phyloP scores from a whole-genome alignment of 2,113 vertebrate species.

The Pipa parva region DNA sequence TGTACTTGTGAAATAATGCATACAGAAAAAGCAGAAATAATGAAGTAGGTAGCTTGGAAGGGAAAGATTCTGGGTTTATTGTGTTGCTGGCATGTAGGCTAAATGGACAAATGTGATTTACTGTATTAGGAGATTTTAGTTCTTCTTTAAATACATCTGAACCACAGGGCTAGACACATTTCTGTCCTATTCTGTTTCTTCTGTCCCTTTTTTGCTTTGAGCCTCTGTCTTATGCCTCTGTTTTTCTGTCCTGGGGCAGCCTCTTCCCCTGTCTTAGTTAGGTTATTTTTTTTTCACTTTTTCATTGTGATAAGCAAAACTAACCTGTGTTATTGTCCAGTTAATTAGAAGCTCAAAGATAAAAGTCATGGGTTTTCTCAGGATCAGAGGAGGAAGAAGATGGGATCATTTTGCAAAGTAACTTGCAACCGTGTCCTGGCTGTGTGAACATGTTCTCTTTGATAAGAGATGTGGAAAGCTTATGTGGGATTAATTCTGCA shows the following conservation, averaged over 20 bases:
- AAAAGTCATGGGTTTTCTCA: slow-evolving; percentile 19
- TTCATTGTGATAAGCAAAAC: neutral
- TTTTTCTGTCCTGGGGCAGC: neutral
- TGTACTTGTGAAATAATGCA: no score
- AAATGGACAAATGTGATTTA: no score
- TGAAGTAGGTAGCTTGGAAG: no score
- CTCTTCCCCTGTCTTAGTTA: neutral
- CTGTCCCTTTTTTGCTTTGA: no score
- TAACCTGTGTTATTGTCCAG: slow-evolving; percentile 11
- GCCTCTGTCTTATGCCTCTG: no score
- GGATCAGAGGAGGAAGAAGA: slow-evolving; percentile 15
- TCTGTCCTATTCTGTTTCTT: neutral
- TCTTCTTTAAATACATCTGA: no score
- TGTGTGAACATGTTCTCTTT: slow-evolving; percentile 20
- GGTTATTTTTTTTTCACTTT: neutral
- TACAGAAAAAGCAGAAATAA: no score
- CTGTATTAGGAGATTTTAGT: no score
- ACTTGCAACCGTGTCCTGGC: slow-evolving; percentile 15
- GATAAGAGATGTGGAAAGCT: slow-evolving; percentile 30
- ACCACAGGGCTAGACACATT: no score
- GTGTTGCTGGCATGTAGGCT: no score
- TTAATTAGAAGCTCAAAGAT: slow-evolving; percentile 28
- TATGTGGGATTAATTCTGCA: slow-evolving; percentile 24
- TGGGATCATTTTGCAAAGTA: slow-evolving; percentile 26
- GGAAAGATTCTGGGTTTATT: no score